A percentile compares a stretch with the other conserved stretches of the same genome.
These are phyloP conservation scores for Tethea ocularis DNA, from an alignment of 2,888 invertebrate species.

Conservation along the genomic window DNA sequence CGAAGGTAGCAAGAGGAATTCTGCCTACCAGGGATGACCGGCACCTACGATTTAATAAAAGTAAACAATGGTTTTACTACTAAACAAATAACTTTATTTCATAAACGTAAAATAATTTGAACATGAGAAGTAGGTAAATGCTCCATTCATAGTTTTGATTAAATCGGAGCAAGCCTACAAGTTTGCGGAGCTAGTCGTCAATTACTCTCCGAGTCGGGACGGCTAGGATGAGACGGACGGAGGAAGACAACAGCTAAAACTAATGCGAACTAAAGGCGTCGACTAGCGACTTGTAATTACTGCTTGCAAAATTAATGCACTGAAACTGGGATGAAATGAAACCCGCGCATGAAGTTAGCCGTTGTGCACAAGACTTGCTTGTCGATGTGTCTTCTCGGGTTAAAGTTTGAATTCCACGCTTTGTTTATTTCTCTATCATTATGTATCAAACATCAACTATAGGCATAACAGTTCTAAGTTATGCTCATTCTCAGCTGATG, in stretches of 20 bases:
- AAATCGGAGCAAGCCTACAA: conserved; percentile 70
- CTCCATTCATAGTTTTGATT: conserved; percentile 58
- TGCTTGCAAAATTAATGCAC: conserved; percentile 81
- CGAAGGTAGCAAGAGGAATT: no score
- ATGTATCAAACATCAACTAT: conserved; percentile 46
- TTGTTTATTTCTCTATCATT: conserved; percentile 40
- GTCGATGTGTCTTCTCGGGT: conserved; percentile 49
- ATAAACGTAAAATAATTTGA: not conserved
- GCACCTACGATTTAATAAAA: no score
- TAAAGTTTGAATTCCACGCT: conserved; percentile 55
- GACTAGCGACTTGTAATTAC: conserved; percentile 80
- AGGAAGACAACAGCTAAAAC: conserved; percentile 72
- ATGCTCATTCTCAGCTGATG: not conserved
- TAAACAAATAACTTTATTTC: conserved; percentile 15
- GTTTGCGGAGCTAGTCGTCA: conserved; percentile 65
- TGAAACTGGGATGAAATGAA: conserved; percentile 80
- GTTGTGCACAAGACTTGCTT: conserved; percentile 43
- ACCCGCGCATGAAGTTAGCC: conserved; percentile 72
- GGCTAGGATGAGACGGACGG: conserved; percentile 57
- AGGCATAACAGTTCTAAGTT: not conserved
- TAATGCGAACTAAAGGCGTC: conserved; percentile 75
- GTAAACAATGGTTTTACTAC: no score
- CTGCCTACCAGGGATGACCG: no score
- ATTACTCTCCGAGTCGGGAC: conserved; percentile 63
- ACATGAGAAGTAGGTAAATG: not conserved